A percentile compares a stretch with the other conserved stretches of the same genome.
These are phyloP conservation scores for Sycobia sp. DNA, from an alignment of 1,140 invertebrate species.

Conservation along the genomic window DNA sequence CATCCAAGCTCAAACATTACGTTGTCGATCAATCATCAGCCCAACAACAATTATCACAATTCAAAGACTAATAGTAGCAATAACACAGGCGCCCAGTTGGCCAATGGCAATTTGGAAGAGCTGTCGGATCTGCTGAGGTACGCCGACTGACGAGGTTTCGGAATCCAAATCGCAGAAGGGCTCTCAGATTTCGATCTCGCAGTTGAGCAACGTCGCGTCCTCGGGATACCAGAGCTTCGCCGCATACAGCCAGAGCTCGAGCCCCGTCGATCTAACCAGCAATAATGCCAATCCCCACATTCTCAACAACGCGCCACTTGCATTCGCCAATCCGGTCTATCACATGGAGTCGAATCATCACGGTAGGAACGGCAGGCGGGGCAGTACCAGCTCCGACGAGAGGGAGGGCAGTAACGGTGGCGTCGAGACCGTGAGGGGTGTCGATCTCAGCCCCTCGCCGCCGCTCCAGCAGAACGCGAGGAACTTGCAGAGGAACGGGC, in stretches of 20 bases:
- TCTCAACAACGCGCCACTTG: conserved; percentile 69
- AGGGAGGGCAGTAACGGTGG: conserved; percentile 54
- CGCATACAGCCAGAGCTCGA: conserved; percentile 87
- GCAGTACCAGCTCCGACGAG: conserved; percentile 63
- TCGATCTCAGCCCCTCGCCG: conserved; percentile 57
- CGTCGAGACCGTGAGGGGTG: conserved; percentile 52
- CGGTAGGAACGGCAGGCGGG: conserved; percentile 48
- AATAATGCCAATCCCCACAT: conserved; percentile 63
- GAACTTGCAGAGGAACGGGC: conserved; percentile 62
- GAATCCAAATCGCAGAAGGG: conserved; percentile 60
- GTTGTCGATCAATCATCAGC: conserved; percentile 50
- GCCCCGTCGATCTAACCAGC: conserved; percentile 76
- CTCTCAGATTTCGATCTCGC: conserved; percentile 73
- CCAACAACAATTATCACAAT: conserved; percentile 56
- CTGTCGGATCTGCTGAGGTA: conserved; percentile 72
- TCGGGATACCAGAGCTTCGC: conserved; percentile 91
- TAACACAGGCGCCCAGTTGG: conserved; percentile 59
- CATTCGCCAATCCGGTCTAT: conserved; percentile 88
- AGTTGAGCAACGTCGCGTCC: conserved; percentile 80
- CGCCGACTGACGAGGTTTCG: conserved; percentile 57
- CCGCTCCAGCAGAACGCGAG: conserved; percentile 53
- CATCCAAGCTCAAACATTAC: conserved; percentile 45
- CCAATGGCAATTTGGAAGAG: conserved; percentile 69
- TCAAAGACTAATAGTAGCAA: conserved; percentile 38
- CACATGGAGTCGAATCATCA: conserved; percentile 66